Percentiles rank a stretch among this genome's conserved stretches.
These are phyloP conservation scores for Phyllotis vaccarum DNA, from an alignment of 2,797 vertebrate species.

Conservation along the genomic window DNA sequence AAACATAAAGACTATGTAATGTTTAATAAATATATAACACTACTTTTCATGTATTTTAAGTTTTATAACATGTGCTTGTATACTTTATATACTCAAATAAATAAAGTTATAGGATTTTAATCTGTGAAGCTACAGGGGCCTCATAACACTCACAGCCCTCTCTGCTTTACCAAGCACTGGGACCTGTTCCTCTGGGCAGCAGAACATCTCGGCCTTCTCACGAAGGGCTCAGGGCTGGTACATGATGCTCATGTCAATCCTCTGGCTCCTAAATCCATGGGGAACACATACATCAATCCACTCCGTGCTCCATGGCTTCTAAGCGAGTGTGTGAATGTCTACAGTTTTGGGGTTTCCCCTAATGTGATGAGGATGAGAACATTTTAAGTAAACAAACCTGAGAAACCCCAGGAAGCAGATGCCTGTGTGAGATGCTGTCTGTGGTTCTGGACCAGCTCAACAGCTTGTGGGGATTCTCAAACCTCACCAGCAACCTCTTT, in stretches of 20 bases:
- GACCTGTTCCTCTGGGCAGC: background rate
- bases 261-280: background rate
- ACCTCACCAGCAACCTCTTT: background rate
- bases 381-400: constrained; percentile 1
- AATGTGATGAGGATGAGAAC: background rate
- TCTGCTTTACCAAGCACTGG: background rate
- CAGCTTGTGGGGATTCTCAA: background rate
- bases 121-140: background rate
- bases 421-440: background rate
- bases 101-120: background rate
- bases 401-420: background rate
- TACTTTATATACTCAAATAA: background rate
- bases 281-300: background rate
- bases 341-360: background rate
- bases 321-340: background rate
- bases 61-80: background rate
- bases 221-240: background rate
- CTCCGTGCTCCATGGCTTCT: background rate
- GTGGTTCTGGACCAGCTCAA: constrained; percentile 31
- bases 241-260: background rate
- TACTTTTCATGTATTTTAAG: background rate
- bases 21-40: background rate
- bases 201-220: background rate
- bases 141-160: background rate
- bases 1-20: background rate